Evolutionary conservation across 2,888 invertebrate species (phyloP).

Genomic region (Tyria jacobaeae): DNA sequence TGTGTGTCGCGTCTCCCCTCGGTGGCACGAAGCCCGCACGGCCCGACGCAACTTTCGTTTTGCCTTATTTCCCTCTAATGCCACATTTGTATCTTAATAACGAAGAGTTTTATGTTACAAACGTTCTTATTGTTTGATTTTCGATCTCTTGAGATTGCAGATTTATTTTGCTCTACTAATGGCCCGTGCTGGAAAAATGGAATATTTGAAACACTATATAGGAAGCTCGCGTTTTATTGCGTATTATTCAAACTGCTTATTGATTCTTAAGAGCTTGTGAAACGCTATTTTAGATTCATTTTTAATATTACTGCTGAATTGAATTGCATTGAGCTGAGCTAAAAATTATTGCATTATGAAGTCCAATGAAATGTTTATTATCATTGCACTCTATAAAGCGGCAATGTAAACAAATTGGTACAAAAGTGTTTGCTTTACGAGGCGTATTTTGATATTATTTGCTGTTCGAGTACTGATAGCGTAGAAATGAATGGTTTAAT

Average conservation of each 20-base stretch:
- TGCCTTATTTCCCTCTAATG: slow-evolving; percentile 79
- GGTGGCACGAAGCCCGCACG: slow-evolving; percentile 31
- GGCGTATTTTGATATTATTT: slow-evolving; percentile 47
- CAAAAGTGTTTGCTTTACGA: slow-evolving; percentile 56
- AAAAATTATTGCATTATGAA: slow-evolving; percentile 71
- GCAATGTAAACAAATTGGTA: slow-evolving; percentile 60
- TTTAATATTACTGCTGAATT: slow-evolving; percentile 58
- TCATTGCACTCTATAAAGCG: slow-evolving; percentile 65
- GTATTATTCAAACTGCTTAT: slow-evolving; percentile 69
- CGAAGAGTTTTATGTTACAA: slow-evolving; percentile 79
- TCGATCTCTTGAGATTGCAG: slow-evolving; percentile 77
- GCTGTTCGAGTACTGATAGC: slow-evolving; percentile 28
- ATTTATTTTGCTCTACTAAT: slow-evolving; percentile 74
- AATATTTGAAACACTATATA: slow-evolving; percentile 71
- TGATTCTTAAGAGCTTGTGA: slow-evolving; percentile 59
- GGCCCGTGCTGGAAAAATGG: slow-evolving; percentile 65
- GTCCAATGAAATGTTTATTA: slow-evolving; percentile 77
- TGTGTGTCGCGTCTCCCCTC: slow-evolving; percentile 69
- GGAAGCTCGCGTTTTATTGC: slow-evolving; percentile 60
- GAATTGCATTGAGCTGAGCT: slow-evolving; percentile 55
- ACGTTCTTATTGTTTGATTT: slow-evolving; percentile 80
- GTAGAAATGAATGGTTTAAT: slow-evolving; percentile 33
- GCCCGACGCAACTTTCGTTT: slow-evolving; percentile 61
- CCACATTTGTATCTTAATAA: slow-evolving; percentile 84
- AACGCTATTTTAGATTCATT: slow-evolving; percentile 55